These are phyloP conservation scores for Blomia tropicalis DNA, from an alignment of 2,888 invertebrate genomes.

Conservation along the genomic window DNA sequence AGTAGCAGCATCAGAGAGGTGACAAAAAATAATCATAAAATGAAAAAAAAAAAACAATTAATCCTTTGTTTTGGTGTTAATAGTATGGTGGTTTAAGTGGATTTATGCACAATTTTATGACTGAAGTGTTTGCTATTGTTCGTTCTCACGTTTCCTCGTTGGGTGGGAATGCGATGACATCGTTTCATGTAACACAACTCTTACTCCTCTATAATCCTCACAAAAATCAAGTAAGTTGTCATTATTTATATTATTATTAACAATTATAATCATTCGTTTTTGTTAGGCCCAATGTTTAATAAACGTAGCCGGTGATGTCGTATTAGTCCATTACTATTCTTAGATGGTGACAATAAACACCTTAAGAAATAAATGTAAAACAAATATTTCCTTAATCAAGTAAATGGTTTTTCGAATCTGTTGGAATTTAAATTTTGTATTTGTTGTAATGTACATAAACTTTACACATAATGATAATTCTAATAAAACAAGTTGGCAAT, in stretches of 20 bases:
- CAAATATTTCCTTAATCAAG: too few relatives aligned
- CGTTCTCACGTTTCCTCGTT: constrained; percentile 79
- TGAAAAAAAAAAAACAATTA: too few relatives aligned
- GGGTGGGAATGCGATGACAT: constrained; percentile 86
- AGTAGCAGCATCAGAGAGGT: constrained; percentile 72
- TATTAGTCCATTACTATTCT: constrained; percentile 36
- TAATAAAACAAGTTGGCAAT: too few relatives aligned
- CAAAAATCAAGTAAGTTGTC: constrained; percentile 71
- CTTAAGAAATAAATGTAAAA: too few relatives aligned
- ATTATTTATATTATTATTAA: neutral
- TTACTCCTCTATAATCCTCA: constrained; percentile 79
- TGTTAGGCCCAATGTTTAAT: constrained; percentile 84
- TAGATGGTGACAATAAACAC: too few relatives aligned
- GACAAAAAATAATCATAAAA: neutral
- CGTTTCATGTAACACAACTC: constrained; percentile 80
- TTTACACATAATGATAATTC: too few relatives aligned
- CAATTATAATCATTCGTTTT: neutral
- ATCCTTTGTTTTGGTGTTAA: too few relatives aligned
- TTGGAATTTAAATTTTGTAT: too few relatives aligned
- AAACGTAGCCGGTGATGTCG: constrained; percentile 87
- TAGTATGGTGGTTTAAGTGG: constrained; percentile 68
- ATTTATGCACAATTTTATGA: constrained; percentile 80
- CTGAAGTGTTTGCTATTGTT: constrained; percentile 79
- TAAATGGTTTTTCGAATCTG: too few relatives aligned
- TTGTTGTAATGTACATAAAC: too few relatives aligned